These are phyloP conservation scores for Drosophila lini DNA, from an alignment of 1,140 invertebrate genomes.

Conservation along the genomic window DNA sequence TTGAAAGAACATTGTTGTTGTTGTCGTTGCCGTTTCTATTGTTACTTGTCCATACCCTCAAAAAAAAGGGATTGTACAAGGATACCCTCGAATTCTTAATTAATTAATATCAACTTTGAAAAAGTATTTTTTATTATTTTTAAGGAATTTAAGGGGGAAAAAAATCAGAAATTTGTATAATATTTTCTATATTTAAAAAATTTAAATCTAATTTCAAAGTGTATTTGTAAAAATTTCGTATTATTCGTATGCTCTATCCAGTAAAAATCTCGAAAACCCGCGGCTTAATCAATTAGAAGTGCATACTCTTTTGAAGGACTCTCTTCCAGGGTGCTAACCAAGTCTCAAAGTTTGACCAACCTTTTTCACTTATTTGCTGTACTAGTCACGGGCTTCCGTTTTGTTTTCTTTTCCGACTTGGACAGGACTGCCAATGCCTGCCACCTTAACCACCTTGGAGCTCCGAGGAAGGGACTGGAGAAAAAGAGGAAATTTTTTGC, in stretches of 20 bases:
- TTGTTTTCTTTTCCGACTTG: conserved; percentile 17
- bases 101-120: neutral
- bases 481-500: conserved; percentile 31
- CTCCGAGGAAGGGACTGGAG: conserved; percentile 2
- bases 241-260: neutral
- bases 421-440: conserved; percentile 37
- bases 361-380: conserved; percentile 41
- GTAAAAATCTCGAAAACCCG: neutral
- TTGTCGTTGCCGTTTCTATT: conserved; percentile 27
- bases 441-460: conserved; percentile 60
- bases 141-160: no score
- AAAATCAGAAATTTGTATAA: no score
- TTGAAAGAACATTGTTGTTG: conserved; percentile 32
- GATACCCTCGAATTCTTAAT: neutral
- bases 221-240: no score
- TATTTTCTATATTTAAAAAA: neutral
- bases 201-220: no score
- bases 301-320: neutral
- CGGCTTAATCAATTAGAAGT: neutral
- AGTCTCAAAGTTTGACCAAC: conserved; percentile 22
- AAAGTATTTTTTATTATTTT: neutral
- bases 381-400: conserved; percentile 24
- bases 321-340: conserved; percentile 7
- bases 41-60: conserved; percentile 32
- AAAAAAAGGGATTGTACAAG: neutral